Percentiles rank a stretch among this genome's conserved stretches.
Evolutionary conservation across 2,113 vertebrate genomes (phyloP).

Genomic region (Datnioides undecimradiatus): DNA sequence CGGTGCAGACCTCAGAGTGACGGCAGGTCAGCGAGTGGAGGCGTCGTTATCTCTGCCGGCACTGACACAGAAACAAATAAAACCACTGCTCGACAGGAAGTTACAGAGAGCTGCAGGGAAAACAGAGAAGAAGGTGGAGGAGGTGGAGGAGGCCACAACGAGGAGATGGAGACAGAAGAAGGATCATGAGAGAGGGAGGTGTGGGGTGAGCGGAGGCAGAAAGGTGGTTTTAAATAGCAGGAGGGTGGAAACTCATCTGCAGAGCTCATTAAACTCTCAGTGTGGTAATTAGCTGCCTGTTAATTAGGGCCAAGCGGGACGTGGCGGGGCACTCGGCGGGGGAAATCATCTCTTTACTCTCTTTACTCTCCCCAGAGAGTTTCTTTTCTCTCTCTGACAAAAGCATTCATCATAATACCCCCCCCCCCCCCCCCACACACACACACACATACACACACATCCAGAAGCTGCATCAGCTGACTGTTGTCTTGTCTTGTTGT

Average conservation of each 20-base stretch:
- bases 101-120: slow-evolving; percentile 17
- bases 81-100: not conserved
- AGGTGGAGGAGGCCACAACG: not conserved
- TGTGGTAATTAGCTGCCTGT: slow-evolving; percentile 75
- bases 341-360: slow-evolving; percentile 67
- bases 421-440: not conserved
- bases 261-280: slow-evolving; percentile 75
- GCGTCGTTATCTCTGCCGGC: too few relatives aligned
- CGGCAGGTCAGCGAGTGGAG: not conserved
- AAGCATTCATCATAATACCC: slow-evolving; percentile 18
- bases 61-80: not conserved
- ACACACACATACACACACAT: not conserved
- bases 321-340: slow-evolving; percentile 51
- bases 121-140: not conserved
- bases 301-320: slow-evolving; percentile 73
- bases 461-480: not conserved
- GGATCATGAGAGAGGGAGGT: not conserved
- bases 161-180: slow-evolving; percentile 1
- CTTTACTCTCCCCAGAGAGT: slow-evolving; percentile 51
- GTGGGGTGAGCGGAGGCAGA: slow-evolving; percentile 47
- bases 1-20: too few relatives aligned
- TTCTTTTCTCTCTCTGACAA: slow-evolving; percentile 19
- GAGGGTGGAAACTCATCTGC: slow-evolving; percentile 72
- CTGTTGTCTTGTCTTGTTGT: not conserved
- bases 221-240: slow-evolving; percentile 77